Conservation (phyloP, 2,113 vertebrate species). For the Polyodon spathula region DNA sequence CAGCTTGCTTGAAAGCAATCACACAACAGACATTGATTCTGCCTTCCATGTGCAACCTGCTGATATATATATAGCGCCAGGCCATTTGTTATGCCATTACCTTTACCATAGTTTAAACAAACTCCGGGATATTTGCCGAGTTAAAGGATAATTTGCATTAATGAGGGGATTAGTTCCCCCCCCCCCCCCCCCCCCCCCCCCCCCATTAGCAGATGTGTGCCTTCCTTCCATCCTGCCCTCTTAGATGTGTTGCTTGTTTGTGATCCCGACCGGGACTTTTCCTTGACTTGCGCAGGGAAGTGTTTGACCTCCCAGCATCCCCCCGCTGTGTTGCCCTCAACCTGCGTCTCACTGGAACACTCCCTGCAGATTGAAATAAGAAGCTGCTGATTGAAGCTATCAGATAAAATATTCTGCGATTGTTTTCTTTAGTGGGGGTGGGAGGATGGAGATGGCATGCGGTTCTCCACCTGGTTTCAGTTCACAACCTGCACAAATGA, state of each 20-base stretch:
- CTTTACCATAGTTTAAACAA: slow-evolving; percentile 12
- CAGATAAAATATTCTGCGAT: slow-evolving; percentile 7
- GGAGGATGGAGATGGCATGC: neutral
- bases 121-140: neutral
- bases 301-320: slow-evolving; percentile 30
- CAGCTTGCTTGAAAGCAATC: slow-evolving; percentile 4
- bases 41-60: neutral
- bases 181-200: neutral
- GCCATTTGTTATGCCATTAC: slow-evolving; percentile 9
- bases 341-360: neutral
- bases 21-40: slow-evolving; percentile 2
- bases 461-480: slow-evolving; percentile 26
- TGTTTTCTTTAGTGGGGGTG: neutral
- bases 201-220: neutral
- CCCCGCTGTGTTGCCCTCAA: slow-evolving; percentile 22
- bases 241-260: neutral
- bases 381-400: slow-evolving; percentile 7
- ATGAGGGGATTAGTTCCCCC: slow-evolving; percentile 13
- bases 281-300: slow-evolving; percentile 12
- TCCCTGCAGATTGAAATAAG: neutral
- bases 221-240: neutral
- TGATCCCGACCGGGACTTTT: neutral
- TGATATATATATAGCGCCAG: neutral
- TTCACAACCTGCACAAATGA: slow-evolving; percentile 23
- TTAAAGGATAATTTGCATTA: slow-evolving; percentile 1